These are phyloP conservation scores for Urechis unicinctus DNA, from an alignment of 2,888 invertebrate genomes.

Conservation along the genomic window DNA sequence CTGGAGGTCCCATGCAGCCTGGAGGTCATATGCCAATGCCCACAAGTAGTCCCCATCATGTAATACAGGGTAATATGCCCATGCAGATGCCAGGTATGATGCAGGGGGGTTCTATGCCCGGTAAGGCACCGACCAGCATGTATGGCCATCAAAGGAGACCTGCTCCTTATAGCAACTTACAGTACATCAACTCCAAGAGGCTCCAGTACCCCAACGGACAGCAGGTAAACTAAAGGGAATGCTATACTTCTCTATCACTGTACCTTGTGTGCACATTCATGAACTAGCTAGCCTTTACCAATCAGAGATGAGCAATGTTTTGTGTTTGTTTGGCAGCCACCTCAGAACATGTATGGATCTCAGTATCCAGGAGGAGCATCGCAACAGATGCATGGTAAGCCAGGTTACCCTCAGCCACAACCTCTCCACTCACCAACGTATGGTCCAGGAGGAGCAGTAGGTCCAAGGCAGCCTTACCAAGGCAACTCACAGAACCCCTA, in stretches of 20 bases:
- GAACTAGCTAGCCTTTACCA: too few species aligned
- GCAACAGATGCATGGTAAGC: background rate
- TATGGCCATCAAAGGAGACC: slow-evolving; percentile 63
- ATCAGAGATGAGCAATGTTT: too few species aligned
- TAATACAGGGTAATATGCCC: background rate
- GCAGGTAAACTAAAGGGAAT: too few species aligned
- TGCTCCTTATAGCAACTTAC: slow-evolving; percentile 75
- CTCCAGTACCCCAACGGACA: slow-evolving; percentile 43
- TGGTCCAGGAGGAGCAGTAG: slow-evolving; percentile 21
- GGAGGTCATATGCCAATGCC: too few species aligned
- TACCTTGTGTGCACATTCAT: too few species aligned
- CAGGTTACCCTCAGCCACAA: slow-evolving; percentile 29
- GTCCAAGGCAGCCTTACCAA: background rate
- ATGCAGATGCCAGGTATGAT: background rate
- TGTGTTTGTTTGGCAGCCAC: too few species aligned
- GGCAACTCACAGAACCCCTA: background rate
- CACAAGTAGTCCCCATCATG: background rate
- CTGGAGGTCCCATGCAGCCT: background rate
- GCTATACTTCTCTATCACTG: too few species aligned
- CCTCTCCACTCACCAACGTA: slow-evolving; percentile 32
- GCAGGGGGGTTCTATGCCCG: slow-evolving; percentile 21
- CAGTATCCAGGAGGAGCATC: background rate
- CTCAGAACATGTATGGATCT: too few species aligned
- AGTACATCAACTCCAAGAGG: slow-evolving; percentile 78
- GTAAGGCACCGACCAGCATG: slow-evolving; percentile 14